These are phyloP conservation scores for Adelognathus sp. DNA, from an alignment of 2,888 invertebrate species.

Conservation along the genomic window DNA sequence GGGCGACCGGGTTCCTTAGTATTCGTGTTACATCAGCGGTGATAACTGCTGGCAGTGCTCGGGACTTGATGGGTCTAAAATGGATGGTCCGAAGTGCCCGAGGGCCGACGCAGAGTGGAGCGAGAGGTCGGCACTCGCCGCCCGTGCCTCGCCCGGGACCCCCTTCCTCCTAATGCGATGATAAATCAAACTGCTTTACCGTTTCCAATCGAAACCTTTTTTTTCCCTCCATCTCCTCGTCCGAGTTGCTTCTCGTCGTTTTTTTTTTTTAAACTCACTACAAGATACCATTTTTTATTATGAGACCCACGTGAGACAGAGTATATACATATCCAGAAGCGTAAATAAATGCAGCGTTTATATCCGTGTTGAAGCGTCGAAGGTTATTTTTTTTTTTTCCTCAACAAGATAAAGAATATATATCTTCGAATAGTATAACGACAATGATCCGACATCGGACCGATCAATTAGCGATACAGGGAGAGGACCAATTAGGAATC, in stretches of 20 bases:
- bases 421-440: background rate
- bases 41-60: conserved; percentile 63
- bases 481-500: conserved; percentile 51
- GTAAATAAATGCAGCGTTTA: conserved; percentile 57
- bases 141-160: conserved; percentile 44
- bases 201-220: conserved; percentile 57
- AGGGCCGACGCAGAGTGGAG: conserved; percentile 57
- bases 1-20: conserved; percentile 53
- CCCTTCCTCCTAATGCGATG: conserved; percentile 63
- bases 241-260: background rate
- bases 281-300: conserved; percentile 47
- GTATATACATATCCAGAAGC: conserved; percentile 22
- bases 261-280: conserved; percentile 38
- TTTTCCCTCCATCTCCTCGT: conserved; percentile 38
- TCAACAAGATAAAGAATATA: background rate
- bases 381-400: background rate
- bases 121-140: conserved; percentile 59
- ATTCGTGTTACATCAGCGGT: conserved; percentile 64
- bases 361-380: conserved; percentile 53
- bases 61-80: conserved; percentile 64
- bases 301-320: conserved; percentile 49
- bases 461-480: conserved; percentile 53
- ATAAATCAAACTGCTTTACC: conserved; percentile 65
- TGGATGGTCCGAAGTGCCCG: conserved; percentile 63
- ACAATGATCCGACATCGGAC: conserved; percentile 55